Evolutionary conservation across 2,888 invertebrate genomes (phyloP), one percentile per base, ranked within the genome.

Genomic region (Beris chalybata): DNA sequence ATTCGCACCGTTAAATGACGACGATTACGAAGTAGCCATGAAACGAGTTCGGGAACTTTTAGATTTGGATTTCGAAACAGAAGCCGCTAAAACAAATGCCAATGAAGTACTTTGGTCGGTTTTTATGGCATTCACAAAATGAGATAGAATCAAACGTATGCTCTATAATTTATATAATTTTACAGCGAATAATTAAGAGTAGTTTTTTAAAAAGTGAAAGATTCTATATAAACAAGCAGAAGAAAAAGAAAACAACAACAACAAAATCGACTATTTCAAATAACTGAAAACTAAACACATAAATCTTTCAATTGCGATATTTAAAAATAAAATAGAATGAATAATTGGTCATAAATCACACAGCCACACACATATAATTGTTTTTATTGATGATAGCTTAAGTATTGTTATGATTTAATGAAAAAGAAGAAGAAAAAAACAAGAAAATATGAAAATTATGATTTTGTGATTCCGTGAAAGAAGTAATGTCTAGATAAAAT

Each of bases 61-160:
- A 73, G 98, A 99, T 81, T 86, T 98, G 74, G 97, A 99, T 83
- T 94, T 95, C 82, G 98, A 99, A 81, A 89, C 91, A 55, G 98
- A 99, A 82, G 90, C 95, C 71, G 89, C 92, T 82, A 95, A 97
- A 82, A 86, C 91, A 55, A 92, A 92, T 78, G 90, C 92, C 68
- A 91, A 91, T 77, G 97, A 97, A 80, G 90, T 97, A 74, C 91
- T 99, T 85, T 99, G 98, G 98, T 97, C 97, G 64, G 98, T 99
- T 68, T 97, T 99, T 83, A 93, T 97, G 73, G 95, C 97, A 69
- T 97, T 98, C 84, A 95, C 93, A 76, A 98, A 98, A 89, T 98
- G 91, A 87, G 85, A 76, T 72, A 58, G 52, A 22, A 43, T 50
- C 22, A 61, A 61, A 50, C 52, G 38, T 13, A 38, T 52, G 61